These are phyloP conservation scores for Pseudorhiza aurosa DNA, from an alignment of 30 jellyfish, hydroid and myxozoan genomes.

Conservation along the genomic window DNA sequence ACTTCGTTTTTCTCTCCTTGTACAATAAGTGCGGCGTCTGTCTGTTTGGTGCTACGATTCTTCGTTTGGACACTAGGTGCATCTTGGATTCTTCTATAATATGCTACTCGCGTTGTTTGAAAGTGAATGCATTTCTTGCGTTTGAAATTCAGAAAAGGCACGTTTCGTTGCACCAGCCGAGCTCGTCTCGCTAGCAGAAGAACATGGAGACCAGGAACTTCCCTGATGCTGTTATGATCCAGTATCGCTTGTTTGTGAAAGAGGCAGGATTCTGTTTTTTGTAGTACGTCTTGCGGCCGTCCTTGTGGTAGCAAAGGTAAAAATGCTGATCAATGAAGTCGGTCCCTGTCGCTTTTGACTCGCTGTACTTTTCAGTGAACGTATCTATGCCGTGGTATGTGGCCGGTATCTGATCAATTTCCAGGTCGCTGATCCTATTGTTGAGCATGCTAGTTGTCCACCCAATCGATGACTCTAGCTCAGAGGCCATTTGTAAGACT, in stretches of 20 bases:
- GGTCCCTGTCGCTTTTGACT: conserved; percentile 75
- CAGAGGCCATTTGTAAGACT: conserved; percentile 13
- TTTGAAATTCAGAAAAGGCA: too few species aligned
- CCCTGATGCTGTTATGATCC: conserved; percentile 92
- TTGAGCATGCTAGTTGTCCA: conserved; percentile 51
- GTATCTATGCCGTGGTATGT: conserved; percentile 89
- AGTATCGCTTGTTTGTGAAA: conserved; percentile 81
- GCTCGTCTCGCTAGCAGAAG: conserved; percentile 48
- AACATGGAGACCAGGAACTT: conserved; percentile 88
- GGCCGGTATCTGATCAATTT: conserved; percentile 79
- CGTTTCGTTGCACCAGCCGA: too few species aligned
- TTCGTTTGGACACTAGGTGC: too few species aligned
- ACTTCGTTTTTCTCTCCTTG: too few species aligned
- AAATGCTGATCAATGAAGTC: conserved; percentile 94
- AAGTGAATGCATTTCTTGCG: too few species aligned
- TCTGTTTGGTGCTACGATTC: too few species aligned
- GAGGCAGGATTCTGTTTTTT: conserved; percentile 84
- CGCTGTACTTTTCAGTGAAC: conserved; percentile 70
- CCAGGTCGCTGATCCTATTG: conserved; percentile 44
- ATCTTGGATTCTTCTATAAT: too few species aligned
- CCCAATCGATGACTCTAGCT: conserved; percentile 33
- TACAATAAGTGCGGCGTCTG: too few species aligned
- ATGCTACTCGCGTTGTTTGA: too few species aligned
- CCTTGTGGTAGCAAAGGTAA: conserved; percentile 86
- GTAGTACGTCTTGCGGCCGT: conserved; percentile 89